Percentiles rank a stretch among this genome's conserved stretches.
These are phyloP conservation scores for Nibea albiflora DNA, from an alignment of 2,113 vertebrate species.

Conservation along the genomic window DNA sequence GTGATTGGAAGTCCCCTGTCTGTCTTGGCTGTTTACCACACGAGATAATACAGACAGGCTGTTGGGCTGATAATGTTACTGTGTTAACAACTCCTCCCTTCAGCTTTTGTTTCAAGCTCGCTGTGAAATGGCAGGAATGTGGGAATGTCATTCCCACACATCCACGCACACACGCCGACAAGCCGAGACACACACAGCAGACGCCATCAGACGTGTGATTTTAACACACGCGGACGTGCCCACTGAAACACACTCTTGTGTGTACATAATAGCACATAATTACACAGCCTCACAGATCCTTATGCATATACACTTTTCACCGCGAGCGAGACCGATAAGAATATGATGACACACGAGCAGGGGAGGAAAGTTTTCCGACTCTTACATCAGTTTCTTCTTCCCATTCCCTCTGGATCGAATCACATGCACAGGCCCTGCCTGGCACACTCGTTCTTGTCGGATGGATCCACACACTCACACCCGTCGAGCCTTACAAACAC, in stretches of 20 bases:
- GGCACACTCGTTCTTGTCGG: conserved; percentile 62
- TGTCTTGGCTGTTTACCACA: conserved; percentile 64
- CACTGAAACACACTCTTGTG: conserved; percentile 50
- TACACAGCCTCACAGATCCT: conserved; percentile 68
- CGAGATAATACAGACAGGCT: conserved; percentile 58
- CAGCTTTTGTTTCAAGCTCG: conserved; percentile 72
- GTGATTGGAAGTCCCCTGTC: conserved; percentile 71
- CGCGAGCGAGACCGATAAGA: conserved; percentile 60
- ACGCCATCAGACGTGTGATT: conserved; percentile 56
- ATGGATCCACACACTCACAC: conserved; percentile 54
- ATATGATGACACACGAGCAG: conserved; percentile 70
- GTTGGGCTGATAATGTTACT: conserved; percentile 73
- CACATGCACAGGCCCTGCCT: conserved; percentile 56
- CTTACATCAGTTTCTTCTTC: conserved; percentile 78
- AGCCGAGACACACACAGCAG: conserved; percentile 46
- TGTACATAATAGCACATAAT: conserved; percentile 72
- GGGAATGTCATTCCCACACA: conserved; percentile 62
- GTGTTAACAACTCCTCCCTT: conserved; percentile 69
- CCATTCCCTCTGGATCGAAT: conserved; percentile 67
- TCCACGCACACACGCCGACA: conserved; percentile 48
- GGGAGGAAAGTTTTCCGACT: conserved; percentile 74
- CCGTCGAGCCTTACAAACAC: conserved; percentile 48
- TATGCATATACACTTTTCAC: conserved; percentile 57
- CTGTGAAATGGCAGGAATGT: conserved; percentile 73
- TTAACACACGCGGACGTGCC: conserved; percentile 50